phyloP scores from a whole-genome alignment of 1,140 invertebrate species.

The Drosophila hydei region DNA sequence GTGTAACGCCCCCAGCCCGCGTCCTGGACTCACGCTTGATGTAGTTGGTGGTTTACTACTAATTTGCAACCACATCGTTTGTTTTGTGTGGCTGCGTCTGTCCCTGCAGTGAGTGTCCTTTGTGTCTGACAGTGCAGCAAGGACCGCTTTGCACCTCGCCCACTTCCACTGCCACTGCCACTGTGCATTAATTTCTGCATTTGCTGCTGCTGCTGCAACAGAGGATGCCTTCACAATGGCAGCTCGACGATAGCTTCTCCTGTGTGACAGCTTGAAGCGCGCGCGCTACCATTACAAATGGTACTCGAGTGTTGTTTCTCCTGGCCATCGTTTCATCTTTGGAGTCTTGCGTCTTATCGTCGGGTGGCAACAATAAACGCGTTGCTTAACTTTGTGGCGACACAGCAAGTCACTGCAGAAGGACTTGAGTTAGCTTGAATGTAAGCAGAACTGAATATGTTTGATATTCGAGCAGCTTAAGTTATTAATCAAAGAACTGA shows the following conservation, averaged over 20 bases:
- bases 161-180: constrained; percentile 18
- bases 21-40: constrained; percentile 68
- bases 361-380: constrained; percentile 45
- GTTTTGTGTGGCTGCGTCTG: constrained; percentile 65
- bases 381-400: constrained; percentile 37
- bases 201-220: constrained; percentile 21
- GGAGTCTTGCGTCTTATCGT: constrained; percentile 66
- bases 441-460: not conserved
- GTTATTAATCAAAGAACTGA: not conserved
- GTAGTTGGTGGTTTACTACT: constrained; percentile 82
- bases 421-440: not conserved
- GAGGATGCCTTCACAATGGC: constrained; percentile 48
- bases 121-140: constrained; percentile 63
- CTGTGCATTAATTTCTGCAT: constrained; percentile 77
- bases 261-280: constrained; percentile 56
- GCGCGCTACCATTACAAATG: constrained; percentile 69
- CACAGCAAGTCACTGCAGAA: constrained; percentile 5
- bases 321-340: constrained; percentile 51
- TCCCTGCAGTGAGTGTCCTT: constrained; percentile 52
- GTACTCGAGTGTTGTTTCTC: constrained; percentile 26
- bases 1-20: constrained; percentile 14
- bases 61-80: constrained; percentile 82
- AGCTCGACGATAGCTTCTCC: constrained; percentile 36
- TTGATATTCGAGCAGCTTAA: not conserved
- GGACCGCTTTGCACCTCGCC: constrained; percentile 43